Evolutionary conservation across 2,888 invertebrate species (phyloP).

Genomic region (Cremastinae sp.): DNA sequence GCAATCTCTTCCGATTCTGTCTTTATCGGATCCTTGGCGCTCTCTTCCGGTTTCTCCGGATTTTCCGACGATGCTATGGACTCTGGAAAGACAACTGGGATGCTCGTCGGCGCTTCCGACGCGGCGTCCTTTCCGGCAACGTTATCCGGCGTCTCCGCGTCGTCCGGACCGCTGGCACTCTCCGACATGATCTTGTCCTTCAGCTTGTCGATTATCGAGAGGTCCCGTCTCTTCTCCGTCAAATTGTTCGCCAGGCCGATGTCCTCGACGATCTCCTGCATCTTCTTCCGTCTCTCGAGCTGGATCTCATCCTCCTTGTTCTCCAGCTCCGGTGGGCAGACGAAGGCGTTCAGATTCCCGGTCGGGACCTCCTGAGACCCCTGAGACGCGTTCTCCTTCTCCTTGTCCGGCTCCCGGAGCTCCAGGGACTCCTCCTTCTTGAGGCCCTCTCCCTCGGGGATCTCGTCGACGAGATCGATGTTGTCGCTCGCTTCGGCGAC

Average conservation of each 20-base stretch:
- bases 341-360: slow-evolving; percentile 76
- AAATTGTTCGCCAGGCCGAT: slow-evolving; percentile 72
- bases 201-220: slow-evolving; percentile 76
- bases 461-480: slow-evolving; percentile 55
- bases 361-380: slow-evolving; percentile 33
- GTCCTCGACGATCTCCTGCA: slow-evolving; percentile 80
- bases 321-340: slow-evolving; percentile 78
- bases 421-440: slow-evolving; percentile 16
- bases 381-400: no score
- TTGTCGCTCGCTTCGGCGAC: slow-evolving; percentile 1
- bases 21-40: slow-evolving; percentile 39
- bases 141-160: slow-evolving; percentile 13
- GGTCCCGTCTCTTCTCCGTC: slow-evolving; percentile 69
- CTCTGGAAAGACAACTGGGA: slow-evolving; percentile 35
- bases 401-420: background rate
- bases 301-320: slow-evolving; percentile 81
- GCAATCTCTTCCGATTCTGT: slow-evolving; percentile 19
- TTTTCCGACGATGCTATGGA: slow-evolving; percentile 27
- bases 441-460: slow-evolving; percentile 38
- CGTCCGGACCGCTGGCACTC: slow-evolving; percentile 37
- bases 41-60: slow-evolving; percentile 23
- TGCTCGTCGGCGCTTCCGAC: background rate
- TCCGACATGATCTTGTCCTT: slow-evolving; percentile 76
- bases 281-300: slow-evolving; percentile 80
- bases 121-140: no score